Percentiles rank a stretch among this genome's conserved stretches.
These are phyloP conservation scores for Rambutsinella grinnellia DNA, from an alignment of 2,888 invertebrate genomes.

Conservation along the genomic window DNA sequence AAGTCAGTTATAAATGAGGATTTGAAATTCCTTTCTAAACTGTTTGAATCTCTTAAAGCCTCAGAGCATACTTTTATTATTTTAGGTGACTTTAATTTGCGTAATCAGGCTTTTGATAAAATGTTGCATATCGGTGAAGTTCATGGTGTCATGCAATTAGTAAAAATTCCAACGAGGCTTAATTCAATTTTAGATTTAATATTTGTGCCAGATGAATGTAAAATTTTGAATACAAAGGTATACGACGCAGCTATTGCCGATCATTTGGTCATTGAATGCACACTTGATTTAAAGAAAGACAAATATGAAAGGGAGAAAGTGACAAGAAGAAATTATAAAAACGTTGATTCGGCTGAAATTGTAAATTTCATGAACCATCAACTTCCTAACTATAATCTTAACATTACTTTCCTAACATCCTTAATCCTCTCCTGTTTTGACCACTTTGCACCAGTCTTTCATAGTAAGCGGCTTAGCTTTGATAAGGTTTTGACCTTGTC, in stretches of 20 bases:
- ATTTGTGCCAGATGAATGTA: background rate
- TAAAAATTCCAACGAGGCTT: conserved; percentile 7
- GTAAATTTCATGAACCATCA: too few relatives aligned
- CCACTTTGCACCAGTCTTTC: too few relatives aligned
- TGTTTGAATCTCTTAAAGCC: background rate
- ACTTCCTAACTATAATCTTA: background rate
- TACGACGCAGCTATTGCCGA: background rate
- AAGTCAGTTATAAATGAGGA: too few relatives aligned
- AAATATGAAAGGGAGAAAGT: background rate
- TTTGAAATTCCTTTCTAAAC: too few relatives aligned
- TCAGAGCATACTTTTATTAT: background rate
- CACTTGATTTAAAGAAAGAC: background rate
- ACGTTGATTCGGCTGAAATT: too few relatives aligned
- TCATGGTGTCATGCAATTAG: background rate
- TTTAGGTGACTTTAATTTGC: too few relatives aligned
- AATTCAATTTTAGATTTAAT: too few relatives aligned
- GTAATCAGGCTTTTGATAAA: background rate
- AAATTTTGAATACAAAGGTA: background rate
- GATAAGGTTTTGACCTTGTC: background rate
- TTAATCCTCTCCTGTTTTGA: background rate
- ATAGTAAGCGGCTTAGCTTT: background rate
- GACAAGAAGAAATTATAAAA: too few relatives aligned
- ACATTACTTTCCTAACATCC: background rate
- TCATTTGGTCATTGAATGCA: background rate
- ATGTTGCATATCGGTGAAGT: background rate